Conservation (phyloP, 2,888 invertebrate genomes). For the Drosophila yooni region DNA sequence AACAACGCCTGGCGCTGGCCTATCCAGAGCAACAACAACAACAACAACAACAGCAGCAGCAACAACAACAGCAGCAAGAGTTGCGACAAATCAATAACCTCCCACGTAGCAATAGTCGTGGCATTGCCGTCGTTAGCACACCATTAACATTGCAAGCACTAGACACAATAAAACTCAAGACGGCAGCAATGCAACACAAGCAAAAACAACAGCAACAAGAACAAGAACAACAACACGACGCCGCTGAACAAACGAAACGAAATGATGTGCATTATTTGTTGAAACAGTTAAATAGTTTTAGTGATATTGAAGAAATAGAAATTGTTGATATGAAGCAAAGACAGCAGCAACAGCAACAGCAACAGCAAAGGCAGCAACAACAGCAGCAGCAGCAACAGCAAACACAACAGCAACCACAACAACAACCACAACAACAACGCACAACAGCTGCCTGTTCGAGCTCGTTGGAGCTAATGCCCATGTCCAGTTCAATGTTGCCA, state of each 20-base stretch:
- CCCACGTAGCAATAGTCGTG: conserved; percentile 70
- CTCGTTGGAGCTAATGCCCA: conserved; percentile 79
- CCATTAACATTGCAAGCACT: conserved; percentile 81
- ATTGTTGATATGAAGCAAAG: conserved; percentile 85
- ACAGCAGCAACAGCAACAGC: conserved; percentile 72
- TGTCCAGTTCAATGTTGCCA: conserved; percentile 56
- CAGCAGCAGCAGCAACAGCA: conserved; percentile 35
- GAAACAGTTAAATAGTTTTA: conserved; percentile 86
- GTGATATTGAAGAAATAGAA: conserved; percentile 86
- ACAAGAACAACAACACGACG: conserved; percentile 61
- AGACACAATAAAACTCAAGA: conserved; percentile 61
- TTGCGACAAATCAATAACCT: conserved; percentile 73
- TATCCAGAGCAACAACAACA: conserved; percentile 76
- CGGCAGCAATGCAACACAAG: conserved; percentile 52
- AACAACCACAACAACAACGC: conserved; percentile 47
- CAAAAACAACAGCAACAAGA: conserved; percentile 36
- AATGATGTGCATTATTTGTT: conserved; percentile 86
- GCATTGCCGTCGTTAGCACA: conserved; percentile 77
- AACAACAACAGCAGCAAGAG: conserved; percentile 43
- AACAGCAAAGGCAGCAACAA: conserved; percentile 48
- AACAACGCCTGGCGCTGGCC: conserved; percentile 72
- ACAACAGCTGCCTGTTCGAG: conserved; percentile 78
- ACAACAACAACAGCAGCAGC: conserved; percentile 47
- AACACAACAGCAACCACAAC: conserved; percentile 21
- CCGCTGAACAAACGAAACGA: conserved; percentile 85